Evolutionary conservation across 1,140 invertebrate species (phyloP).

Genomic region (Euura lappo): DNA sequence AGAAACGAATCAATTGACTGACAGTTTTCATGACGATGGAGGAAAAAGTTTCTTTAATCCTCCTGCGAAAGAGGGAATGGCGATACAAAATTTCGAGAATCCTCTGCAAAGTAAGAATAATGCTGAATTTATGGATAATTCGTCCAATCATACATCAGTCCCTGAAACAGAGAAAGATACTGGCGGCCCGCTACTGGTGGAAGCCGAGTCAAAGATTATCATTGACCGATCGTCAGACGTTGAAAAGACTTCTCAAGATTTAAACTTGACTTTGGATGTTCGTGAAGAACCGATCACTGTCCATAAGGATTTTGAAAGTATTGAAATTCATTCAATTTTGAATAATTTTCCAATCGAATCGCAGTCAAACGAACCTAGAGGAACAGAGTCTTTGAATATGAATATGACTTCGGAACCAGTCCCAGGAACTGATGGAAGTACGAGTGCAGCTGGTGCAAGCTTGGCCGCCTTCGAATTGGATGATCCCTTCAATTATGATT

Average conservation of each 20-base stretch:
- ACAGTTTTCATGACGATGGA: background rate
- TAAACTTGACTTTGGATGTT: background rate
- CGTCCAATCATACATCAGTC: background rate
- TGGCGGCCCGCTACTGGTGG: background rate
- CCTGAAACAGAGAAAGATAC: background rate
- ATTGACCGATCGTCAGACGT: background rate
- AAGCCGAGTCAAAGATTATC: background rate
- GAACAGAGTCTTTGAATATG: background rate
- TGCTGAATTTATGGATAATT: background rate
- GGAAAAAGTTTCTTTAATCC: background rate
- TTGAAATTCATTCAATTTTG: background rate
- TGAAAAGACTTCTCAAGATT: background rate
- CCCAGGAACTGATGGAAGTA: background rate
- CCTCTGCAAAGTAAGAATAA: background rate
- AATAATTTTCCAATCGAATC: background rate
- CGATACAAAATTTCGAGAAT: background rate
- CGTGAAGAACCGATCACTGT: background rate
- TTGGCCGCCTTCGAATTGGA: background rate
- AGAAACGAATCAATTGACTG: background rate
- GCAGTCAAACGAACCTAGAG: background rate
- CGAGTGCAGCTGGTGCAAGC: background rate
- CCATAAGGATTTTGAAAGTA: background rate
- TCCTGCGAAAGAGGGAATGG: background rate
- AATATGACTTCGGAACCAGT: background rate
- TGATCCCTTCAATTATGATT: slow-evolving; percentile 16